Evolutionary conservation across 2,113 vertebrate genomes (phyloP).

Genomic region (Sisor rabdophorus): DNA sequence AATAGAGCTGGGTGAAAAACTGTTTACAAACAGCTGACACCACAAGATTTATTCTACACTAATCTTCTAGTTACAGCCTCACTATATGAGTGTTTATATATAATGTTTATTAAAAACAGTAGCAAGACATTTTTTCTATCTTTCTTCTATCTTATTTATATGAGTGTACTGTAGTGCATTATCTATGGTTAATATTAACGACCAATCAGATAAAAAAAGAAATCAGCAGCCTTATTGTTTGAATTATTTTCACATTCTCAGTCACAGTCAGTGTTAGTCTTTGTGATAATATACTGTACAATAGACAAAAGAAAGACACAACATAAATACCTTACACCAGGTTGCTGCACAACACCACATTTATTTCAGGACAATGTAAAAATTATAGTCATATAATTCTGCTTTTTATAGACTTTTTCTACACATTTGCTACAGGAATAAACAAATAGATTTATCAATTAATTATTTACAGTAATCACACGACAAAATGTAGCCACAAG

Average conservation of each 20-base stretch:
- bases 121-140: not conserved
- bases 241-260: not conserved
- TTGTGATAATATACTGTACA: not conserved
- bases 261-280: not conserved
- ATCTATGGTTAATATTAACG: no score
- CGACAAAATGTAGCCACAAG: constrained; percentile 32
- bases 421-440: constrained; percentile 72
- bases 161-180: not conserved
- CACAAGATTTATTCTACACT: not conserved
- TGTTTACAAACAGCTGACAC: not conserved
- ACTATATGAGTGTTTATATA: not conserved
- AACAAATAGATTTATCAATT: constrained; percentile 58
- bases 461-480: constrained; percentile 68
- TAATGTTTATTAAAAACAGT: not conserved
- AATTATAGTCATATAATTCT: constrained; percentile 65
- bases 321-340: constrained; percentile 37
- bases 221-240: not conserved
- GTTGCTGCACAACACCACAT: constrained; percentile 86
- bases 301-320: not conserved
- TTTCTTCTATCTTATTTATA: not conserved
- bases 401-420: constrained; percentile 77
- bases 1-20: not conserved
- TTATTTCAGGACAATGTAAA: constrained; percentile 95
- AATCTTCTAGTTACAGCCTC: not conserved
- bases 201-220: not conserved